Conservation (phyloP, 2,888 invertebrate species). For the Chymomyza fuscimana region DNA sequence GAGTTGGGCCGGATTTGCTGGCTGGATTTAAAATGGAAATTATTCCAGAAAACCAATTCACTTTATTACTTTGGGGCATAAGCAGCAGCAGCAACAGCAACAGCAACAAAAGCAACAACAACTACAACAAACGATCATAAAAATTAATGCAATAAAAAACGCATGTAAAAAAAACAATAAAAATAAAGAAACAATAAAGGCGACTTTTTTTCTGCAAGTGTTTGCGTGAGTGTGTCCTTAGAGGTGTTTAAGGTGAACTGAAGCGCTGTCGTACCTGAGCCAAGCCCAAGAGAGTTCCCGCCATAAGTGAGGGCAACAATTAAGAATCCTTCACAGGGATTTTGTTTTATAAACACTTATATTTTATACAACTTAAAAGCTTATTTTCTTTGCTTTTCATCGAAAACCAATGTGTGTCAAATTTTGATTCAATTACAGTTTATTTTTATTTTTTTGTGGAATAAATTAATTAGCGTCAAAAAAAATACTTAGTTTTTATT, state of each 20-base stretch:
- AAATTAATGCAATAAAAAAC: constrained; percentile 71
- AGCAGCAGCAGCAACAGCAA: constrained; percentile 53
- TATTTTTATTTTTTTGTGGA: background rate
- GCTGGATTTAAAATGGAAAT: constrained; percentile 72
- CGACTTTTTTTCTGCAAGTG: background rate
- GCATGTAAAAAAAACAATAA: constrained; percentile 52
- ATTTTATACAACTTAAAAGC: too few relatives aligned
- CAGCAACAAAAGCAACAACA: constrained; percentile 31
- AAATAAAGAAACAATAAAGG: constrained; percentile 13
- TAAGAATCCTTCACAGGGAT: background rate
- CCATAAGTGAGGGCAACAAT: background rate
- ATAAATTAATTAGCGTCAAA: background rate
- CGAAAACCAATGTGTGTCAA: background rate
- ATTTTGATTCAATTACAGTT: background rate
- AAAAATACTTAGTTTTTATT: background rate
- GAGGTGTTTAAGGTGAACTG: background rate
- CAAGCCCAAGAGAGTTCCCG: background rate
- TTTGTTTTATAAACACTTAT: background rate
- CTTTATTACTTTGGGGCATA: constrained; percentile 72
- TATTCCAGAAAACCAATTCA: constrained; percentile 71
- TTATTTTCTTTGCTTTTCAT: background rate
- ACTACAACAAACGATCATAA: constrained; percentile 58
- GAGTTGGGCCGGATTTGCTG: constrained; percentile 61
- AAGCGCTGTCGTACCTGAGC: background rate
- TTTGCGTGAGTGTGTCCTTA: background rate